A percentile compares a stretch with the other conserved stretches of the same genome.
These are phyloP conservation scores for Telenomus remus DNA, from an alignment of 1,140 invertebrate genomes.

Conservation along the genomic window DNA sequence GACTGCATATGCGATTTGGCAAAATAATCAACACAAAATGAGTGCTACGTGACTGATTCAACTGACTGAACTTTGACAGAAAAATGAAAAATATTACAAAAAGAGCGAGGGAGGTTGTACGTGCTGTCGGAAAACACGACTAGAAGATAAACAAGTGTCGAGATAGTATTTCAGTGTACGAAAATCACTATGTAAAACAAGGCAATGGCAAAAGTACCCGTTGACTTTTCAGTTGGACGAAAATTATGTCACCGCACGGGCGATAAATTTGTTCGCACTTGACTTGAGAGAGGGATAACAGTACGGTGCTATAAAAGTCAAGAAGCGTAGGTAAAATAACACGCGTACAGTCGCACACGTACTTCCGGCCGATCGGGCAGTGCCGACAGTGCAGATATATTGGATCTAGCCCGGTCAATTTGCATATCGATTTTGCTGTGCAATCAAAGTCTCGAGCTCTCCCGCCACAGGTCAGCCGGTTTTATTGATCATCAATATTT, in stretches of 20 bases:
- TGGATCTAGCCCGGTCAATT: constrained; percentile 35
- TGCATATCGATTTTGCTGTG: constrained; percentile 53
- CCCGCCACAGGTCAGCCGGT: constrained; percentile 22
- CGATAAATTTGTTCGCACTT: constrained; percentile 54
- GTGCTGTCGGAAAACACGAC: background rate
- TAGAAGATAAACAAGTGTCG: constrained; percentile 31
- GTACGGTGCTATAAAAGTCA: constrained; percentile 53
- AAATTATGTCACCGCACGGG: constrained; percentile 48
- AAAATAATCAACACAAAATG: constrained; percentile 3
- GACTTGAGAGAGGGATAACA: constrained; percentile 26
- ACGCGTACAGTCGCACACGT: constrained; percentile 47
- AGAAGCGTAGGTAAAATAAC: constrained; percentile 55
- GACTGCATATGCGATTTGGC: constrained; percentile 3
- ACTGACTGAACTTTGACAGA: background rate
- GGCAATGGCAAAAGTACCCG: constrained; percentile 21
- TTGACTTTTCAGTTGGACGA: constrained; percentile 37
- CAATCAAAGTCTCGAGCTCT: constrained; percentile 20
- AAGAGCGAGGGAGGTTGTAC: background rate
- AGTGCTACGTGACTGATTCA: background rate
- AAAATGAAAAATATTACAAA: background rate
- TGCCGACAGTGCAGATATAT: constrained; percentile 54
- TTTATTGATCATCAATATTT: constrained; percentile 39
- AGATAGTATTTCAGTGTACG: constrained; percentile 20
- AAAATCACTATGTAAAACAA: constrained; percentile 35
- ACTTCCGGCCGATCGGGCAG: constrained; percentile 54